Percentiles rank a stretch among this genome's conserved stretches.
Conservation (phyloP, 2,888 invertebrate genomes). For the Drosophila setosimentum region DNA sequence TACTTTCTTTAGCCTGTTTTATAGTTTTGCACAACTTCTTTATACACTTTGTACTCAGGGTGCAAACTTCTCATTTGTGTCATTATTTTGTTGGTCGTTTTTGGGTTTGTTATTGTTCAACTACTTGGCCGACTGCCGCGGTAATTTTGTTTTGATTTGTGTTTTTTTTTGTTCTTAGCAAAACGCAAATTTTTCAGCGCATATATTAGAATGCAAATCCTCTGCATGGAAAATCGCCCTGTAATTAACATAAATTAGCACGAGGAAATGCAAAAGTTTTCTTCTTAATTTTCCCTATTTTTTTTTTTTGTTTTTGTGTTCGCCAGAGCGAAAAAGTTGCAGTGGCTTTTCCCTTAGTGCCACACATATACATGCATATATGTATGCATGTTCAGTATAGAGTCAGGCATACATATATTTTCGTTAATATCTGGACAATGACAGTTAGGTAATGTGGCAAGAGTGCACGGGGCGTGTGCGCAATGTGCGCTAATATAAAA, state of each 20-base stretch:
- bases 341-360: slow-evolving; percentile 34
- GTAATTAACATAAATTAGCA: slow-evolving; percentile 85
- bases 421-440: slow-evolving; percentile 82
- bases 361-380: slow-evolving; percentile 16
- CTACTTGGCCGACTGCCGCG: slow-evolving; percentile 48
- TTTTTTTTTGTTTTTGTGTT: background rate
- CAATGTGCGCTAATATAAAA: slow-evolving; percentile 73
- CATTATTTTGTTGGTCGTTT: slow-evolving; percentile 52
- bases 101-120: slow-evolving; percentile 47
- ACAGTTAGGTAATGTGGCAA: slow-evolving; percentile 76
- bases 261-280: slow-evolving; percentile 81
- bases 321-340: slow-evolving; percentile 43
- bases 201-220: slow-evolving; percentile 83
- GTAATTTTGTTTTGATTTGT: slow-evolving; percentile 23
- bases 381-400: background rate
- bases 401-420: slow-evolving; percentile 62
- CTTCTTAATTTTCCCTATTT: slow-evolving; percentile 29
- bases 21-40: background rate
- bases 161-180: slow-evolving; percentile 21
- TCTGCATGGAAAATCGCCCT: slow-evolving; percentile 80
- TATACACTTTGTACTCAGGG: background rate
- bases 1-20: background rate
- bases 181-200: slow-evolving; percentile 76
- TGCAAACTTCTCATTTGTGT: slow-evolving; percentile 63
- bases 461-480: slow-evolving; percentile 58